These are phyloP conservation scores for Netelia inedita DNA, from an alignment of 2,888 invertebrate species.

Conservation along the genomic window DNA sequence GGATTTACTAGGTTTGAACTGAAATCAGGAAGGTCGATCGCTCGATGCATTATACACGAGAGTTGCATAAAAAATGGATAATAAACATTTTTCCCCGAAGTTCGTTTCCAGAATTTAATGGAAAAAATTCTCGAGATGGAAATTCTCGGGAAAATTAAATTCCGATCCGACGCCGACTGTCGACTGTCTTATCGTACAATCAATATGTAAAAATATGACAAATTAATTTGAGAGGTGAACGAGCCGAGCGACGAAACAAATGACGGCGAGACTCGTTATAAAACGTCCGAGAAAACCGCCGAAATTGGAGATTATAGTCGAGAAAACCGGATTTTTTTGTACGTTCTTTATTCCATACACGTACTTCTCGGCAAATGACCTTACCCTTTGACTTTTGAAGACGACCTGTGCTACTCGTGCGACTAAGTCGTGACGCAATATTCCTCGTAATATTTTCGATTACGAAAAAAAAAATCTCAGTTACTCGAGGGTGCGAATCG, in stretches of 20 bases:
- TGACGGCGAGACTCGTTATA: neutral
- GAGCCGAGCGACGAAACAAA: neutral
- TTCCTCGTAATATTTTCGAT: too few species aligned
- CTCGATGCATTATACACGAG: slow-evolving; percentile 6
- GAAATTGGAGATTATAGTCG: neutral
- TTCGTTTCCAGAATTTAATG: neutral
- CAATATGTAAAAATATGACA: neutral
- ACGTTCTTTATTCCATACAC: slow-evolving; percentile 17
- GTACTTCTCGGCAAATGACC: slow-evolving; percentile 13
- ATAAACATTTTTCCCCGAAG: neutral
- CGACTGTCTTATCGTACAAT: neutral
- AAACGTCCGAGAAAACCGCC: neutral
- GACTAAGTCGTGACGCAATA: too few species aligned
- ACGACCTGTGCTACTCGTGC: neutral
- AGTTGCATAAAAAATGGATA: neutral
- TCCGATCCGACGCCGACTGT: too few species aligned
- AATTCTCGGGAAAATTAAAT: too few species aligned
- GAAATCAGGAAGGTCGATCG: slow-evolving; percentile 37
- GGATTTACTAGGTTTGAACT: neutral
- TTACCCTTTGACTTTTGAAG: slow-evolving; percentile 12
- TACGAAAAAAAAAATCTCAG: too few species aligned
- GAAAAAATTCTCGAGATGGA: too few species aligned
- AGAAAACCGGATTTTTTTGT: slow-evolving; percentile 45
- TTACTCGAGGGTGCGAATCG: neutral
- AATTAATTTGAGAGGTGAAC: neutral